Percentiles rank a stretch among this genome's conserved stretches.
phyloP scores from a whole-genome alignment of 2,113 vertebrate genomes.

The Aptenodytes patagonicus region DNA sequence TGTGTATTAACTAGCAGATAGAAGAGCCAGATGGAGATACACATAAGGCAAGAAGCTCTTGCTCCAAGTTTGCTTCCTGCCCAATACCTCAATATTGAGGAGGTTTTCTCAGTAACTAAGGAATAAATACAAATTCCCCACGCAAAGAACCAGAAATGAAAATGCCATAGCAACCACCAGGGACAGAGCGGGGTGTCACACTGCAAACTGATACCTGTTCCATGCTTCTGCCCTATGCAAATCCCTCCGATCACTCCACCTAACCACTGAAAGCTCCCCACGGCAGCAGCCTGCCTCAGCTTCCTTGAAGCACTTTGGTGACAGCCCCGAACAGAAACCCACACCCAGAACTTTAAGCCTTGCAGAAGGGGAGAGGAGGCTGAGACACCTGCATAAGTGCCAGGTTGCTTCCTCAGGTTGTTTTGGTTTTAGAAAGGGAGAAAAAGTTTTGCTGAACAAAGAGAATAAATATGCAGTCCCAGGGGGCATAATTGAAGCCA shows the following conservation, averaged over 20 bases:
- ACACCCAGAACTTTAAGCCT: not conserved
- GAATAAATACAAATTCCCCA: not conserved
- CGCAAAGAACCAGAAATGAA: not conserved
- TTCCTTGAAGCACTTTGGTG: not conserved
- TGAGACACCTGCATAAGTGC: not conserved
- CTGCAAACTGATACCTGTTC: not conserved
- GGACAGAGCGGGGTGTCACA: not conserved
- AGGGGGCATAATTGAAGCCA: not conserved
- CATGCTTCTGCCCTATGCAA: not conserved
- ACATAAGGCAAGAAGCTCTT: not conserved
- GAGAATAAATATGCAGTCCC: not conserved
- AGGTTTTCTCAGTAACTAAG: not conserved
- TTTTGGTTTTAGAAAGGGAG: not conserved
- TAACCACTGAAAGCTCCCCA: not conserved
- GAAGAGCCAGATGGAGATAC: not conserved
- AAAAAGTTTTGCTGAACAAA: not conserved
- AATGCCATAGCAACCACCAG: not conserved
- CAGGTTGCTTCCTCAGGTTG: not conserved
- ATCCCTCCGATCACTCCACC: not conserved
- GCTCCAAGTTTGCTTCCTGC: not conserved
- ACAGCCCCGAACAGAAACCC: not conserved
- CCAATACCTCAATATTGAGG: not conserved
- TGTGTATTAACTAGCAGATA: not conserved
- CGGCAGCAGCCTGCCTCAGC: not conserved
- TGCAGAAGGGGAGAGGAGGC: not conserved